These are phyloP conservation scores for Phalloptychus januarius DNA, from an alignment of 2,797 vertebrate species.

Conservation along the genomic window DNA sequence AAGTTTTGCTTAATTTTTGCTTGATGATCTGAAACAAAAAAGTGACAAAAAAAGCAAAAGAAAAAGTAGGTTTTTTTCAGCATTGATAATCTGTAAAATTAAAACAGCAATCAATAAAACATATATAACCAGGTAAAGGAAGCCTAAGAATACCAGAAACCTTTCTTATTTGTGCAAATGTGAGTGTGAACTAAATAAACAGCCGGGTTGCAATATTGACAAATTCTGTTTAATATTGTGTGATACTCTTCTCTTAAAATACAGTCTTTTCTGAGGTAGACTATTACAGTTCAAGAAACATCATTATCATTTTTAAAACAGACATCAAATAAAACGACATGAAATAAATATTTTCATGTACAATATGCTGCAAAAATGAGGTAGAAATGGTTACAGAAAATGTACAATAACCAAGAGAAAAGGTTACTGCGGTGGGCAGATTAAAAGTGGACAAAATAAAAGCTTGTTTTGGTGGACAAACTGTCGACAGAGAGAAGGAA, in stretches of 20 bases:
- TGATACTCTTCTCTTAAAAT: slow-evolving; percentile 98
- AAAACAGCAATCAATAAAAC: too few relatives aligned
- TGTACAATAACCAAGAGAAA: slow-evolving; percentile 83
- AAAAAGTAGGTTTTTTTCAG: background rate
- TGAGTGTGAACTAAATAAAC: slow-evolving; percentile 30
- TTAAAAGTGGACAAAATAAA: slow-evolving; percentile 77
- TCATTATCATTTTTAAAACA: slow-evolving; percentile 87
- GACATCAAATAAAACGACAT: slow-evolving; percentile 90
- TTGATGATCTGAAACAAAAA: background rate
- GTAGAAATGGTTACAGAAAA: slow-evolving; percentile 99
- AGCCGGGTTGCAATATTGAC: slow-evolving; percentile 73
- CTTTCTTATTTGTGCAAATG: background rate
- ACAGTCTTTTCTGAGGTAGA: slow-evolving; percentile 99
- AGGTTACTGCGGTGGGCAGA: slow-evolving; percentile 76
- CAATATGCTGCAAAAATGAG: slow-evolving; percentile 97
- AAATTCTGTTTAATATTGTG: slow-evolving; percentile 98
- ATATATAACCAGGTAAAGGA: background rate
- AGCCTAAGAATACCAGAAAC: background rate
- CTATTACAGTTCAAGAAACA: slow-evolving; percentile 94
- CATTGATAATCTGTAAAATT: background rate
- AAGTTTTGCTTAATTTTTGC: background rate
- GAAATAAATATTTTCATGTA: slow-evolving; percentile 99
- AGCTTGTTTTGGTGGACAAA: slow-evolving; percentile 83
- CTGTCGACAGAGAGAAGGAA: slow-evolving; percentile 44
- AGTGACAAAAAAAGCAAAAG: background rate